Evolutionary conservation across 2,888 invertebrate genomes (phyloP).

Genomic region (Netelia virgata): DNA sequence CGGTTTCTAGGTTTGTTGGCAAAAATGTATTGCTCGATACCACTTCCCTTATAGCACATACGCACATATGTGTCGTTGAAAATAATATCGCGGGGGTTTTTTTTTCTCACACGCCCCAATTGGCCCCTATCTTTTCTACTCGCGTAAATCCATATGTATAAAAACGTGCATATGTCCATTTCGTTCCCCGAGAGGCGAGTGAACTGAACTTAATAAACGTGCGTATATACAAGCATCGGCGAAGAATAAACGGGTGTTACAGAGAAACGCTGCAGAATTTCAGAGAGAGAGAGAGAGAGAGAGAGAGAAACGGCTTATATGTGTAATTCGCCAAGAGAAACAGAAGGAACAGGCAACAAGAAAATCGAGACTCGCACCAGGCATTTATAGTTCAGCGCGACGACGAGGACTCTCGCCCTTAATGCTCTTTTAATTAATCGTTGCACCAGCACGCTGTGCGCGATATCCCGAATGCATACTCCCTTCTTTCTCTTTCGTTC

Average conservation of each 20-base stretch:
- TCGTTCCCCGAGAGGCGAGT: conserved; percentile 6
- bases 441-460: conserved; percentile 60
- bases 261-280: background rate
- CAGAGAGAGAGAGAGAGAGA: background rate
- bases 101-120: too few relatives aligned
- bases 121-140: too few relatives aligned
- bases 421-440: conserved; percentile 74
- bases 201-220: background rate
- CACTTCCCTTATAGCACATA: too few relatives aligned
- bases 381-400: conserved; percentile 50
- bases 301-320: conserved; percentile 4
- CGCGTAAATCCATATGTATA: conserved; percentile 19
- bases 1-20: too few relatives aligned
- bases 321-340: conserved; percentile 34
- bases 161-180: conserved; percentile 23
- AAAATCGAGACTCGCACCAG: conserved; percentile 16
- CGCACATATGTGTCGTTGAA: too few relatives aligned
- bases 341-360: conserved; percentile 27
- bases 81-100: too few relatives aligned
- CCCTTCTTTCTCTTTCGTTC: conserved; percentile 15
- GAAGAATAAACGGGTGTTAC: background rate
- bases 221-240: background rate
- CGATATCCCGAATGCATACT: conserved; percentile 45
- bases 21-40: too few relatives aligned
- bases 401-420: conserved; percentile 67